Evolutionary conservation across 2,888 invertebrate genomes (phyloP).

Genomic region (Drosophila birchii): DNA sequence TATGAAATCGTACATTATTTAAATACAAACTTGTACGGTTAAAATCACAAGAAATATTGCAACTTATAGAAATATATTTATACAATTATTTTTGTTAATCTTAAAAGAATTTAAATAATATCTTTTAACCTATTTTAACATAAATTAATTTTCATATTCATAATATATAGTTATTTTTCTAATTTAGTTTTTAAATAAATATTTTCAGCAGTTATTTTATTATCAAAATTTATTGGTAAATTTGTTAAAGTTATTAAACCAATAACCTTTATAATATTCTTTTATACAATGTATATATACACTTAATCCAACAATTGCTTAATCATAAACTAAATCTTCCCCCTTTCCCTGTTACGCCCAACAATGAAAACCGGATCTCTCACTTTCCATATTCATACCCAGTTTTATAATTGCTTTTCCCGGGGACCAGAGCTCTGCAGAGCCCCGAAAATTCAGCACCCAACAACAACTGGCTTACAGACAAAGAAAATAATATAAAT

Average conservation of each 20-base stretch:
- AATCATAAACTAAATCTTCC: not conserved
- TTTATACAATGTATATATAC: not conserved
- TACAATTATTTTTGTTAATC: no score
- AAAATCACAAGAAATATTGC: no score
- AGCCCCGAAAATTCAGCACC: slow-evolving; percentile 13
- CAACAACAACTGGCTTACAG: not conserved
- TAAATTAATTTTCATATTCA: no score
- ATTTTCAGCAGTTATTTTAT: no score
- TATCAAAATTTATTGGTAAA: no score
- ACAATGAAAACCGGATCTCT: slow-evolving; percentile 18
- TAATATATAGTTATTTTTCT: no score
- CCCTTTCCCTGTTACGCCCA: not conserved
- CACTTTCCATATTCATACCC: slow-evolving; percentile 15
- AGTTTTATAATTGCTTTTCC: slow-evolving; percentile 36
- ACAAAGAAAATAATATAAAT: slow-evolving; percentile 61
- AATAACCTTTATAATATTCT: not conserved
- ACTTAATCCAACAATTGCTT: not conserved
- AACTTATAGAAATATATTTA: no score
- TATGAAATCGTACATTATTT: no score
- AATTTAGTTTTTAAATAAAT: no score
- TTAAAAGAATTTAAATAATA: no score
- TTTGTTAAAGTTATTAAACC: not conserved
- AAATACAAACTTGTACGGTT: no score
- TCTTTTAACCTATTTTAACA: no score
- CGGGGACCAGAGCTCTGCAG: not conserved